Conservation (phyloP, 92 coral and sea anemone genomes). For the Diadumene lineata region DNA sequence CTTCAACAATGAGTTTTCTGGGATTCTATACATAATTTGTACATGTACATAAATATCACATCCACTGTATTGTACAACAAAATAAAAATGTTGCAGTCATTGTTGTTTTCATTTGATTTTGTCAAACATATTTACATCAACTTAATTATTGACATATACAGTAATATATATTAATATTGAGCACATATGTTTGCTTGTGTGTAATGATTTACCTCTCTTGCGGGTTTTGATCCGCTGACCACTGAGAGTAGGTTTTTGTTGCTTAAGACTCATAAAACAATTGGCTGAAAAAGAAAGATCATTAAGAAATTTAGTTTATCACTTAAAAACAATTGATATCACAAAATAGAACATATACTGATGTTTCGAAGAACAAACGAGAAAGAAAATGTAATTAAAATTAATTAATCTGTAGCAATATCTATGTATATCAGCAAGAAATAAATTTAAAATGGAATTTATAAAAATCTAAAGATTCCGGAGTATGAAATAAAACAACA, state of each 20-base stretch:
- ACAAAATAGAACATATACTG: too few species aligned
- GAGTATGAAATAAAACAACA: neutral
- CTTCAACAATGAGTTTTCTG: too few species aligned
- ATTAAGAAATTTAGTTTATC: neutral
- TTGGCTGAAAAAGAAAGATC: conserved; percentile 66
- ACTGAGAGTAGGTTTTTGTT: conserved; percentile 99
- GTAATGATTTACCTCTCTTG: conserved; percentile 83
- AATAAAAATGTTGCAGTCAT: neutral
- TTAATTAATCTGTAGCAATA: too few species aligned
- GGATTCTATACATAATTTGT: too few species aligned
- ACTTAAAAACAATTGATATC: too few species aligned
- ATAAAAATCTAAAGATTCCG: neutral
- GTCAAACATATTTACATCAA: neutral
- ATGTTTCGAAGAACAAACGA: too few species aligned
- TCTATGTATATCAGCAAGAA: too few species aligned
- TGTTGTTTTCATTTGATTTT: neutral
- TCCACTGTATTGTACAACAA: neutral
- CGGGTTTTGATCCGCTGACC: conserved; percentile 99
- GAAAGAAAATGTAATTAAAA: too few species aligned
- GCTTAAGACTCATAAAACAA: conserved; percentile 99
- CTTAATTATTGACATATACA: too few species aligned
- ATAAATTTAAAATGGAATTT: neutral
- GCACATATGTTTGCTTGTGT: too few species aligned
- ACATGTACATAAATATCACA: neutral
- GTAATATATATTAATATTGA: too few species aligned